These are phyloP conservation scores for Lota lota DNA, from an alignment of 2,113 vertebrate species.

Conservation along the genomic window DNA sequence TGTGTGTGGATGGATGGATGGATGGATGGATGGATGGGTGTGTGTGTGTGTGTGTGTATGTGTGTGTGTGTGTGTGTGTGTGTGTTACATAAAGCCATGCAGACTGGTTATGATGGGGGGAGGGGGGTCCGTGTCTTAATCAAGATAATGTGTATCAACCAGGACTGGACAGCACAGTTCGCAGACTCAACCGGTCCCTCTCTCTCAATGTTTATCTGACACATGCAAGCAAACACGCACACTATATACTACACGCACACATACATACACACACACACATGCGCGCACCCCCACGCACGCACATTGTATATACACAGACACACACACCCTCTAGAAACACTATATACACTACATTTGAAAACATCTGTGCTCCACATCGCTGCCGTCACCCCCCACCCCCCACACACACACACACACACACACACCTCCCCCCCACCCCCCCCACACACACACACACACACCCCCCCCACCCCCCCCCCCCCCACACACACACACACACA, in stretches of 20 bases:
- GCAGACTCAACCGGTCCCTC: slow-evolving; percentile 15
- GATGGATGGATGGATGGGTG: neutral
- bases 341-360: too few species aligned
- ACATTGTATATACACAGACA: neutral
- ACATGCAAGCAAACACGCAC: slow-evolving; percentile 8
- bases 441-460: neutral
- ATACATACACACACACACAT: neutral
- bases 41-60: slow-evolving; percentile 1
- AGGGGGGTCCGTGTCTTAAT: slow-evolving; percentile 41
- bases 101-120: slow-evolving; percentile 5
- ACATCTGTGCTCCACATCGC: too few species aligned
- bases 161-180: neutral
- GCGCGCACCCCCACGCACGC: neutral
- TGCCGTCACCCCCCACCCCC: too few species aligned
- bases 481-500: neutral
- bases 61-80: slow-evolving; percentile 13
- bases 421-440: neutral
- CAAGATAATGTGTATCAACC: slow-evolving; percentile 42
- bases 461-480: neutral
- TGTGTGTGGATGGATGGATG: neutral
- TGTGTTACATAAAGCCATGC: slow-evolving; percentile 51
- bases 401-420: neutral
- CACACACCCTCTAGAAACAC: neutral
- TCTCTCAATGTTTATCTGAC: neutral
- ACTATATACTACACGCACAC: slow-evolving; percentile 7